Conservation (phyloP, 2,113 vertebrate species). For the Dermatemys mawii region DNA sequence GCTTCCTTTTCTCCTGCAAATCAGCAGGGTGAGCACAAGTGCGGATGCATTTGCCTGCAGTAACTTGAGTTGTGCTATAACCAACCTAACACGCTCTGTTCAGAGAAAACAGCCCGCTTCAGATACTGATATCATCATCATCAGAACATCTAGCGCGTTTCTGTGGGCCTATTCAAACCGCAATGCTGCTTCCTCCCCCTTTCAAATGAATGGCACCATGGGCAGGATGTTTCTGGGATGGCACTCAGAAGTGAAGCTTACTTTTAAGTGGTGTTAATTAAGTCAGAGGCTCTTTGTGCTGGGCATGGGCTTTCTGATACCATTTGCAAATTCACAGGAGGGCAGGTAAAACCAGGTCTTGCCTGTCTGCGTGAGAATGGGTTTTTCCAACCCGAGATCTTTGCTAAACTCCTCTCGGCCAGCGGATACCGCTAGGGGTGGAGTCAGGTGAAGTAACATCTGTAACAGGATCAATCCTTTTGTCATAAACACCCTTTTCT, state of each 20-base stretch:
- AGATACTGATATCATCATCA: not conserved
- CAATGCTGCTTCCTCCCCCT: not conserved
- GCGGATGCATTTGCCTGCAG: not conserved
- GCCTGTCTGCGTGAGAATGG: not conserved
- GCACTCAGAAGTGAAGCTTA: not conserved
- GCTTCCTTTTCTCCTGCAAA: not conserved
- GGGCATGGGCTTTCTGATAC: not conserved
- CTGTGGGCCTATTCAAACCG: not conserved
- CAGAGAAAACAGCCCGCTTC: not conserved
- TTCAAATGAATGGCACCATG: not conserved
- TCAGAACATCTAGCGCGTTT: not conserved
- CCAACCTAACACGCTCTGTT: not conserved
- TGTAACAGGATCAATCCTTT: not conserved
- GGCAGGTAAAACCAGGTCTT: not conserved
- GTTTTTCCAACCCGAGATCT: not conserved
- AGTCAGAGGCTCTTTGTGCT: not conserved
- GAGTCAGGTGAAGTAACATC: not conserved
- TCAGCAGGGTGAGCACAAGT: not conserved
- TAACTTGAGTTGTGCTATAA: not conserved
- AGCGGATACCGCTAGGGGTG: not conserved
- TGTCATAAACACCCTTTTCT: not conserved
- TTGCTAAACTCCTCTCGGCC: not conserved
- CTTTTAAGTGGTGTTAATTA: not conserved
- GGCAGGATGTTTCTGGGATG: not conserved
- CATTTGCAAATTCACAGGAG: not conserved